phyloP scores from a whole-genome alignment of 2,888 invertebrate species.

The Apantesis nais region DNA sequence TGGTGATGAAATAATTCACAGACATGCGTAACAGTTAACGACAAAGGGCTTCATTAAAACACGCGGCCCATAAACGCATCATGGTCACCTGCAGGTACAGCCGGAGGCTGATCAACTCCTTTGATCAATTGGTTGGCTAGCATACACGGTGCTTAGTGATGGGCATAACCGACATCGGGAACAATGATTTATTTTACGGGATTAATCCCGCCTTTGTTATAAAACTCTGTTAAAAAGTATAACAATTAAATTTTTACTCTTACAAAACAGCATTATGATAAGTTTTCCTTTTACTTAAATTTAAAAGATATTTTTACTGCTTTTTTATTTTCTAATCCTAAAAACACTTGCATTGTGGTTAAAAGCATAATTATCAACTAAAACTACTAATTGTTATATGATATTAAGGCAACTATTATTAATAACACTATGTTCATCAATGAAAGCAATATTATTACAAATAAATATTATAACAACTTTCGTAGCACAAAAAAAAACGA shows the following conservation, averaged over 20 bases:
- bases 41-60: conserved; percentile 47
- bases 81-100: conserved; percentile 45
- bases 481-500: not conserved
- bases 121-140: conserved; percentile 48
- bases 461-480: not conserved
- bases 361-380: too few species aligned
- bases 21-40: conserved; percentile 21
- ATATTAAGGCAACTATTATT: not conserved
- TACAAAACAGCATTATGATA: too few species aligned
- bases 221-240: not conserved
- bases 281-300: too few species aligned
- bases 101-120: conserved; percentile 50
- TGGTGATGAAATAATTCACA: conserved; percentile 23
- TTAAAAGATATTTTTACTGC: too few species aligned
- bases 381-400: too few species aligned
- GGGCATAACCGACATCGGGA: not conserved
- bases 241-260: not conserved
- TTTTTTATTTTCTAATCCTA: too few species aligned
- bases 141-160: conserved; percentile 31
- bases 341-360: too few species aligned
- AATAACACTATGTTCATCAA: not conserved
- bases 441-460: not conserved
- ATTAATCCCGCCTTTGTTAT: not conserved
- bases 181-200: not conserved
- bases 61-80: conserved; percentile 39